Base-by-base conservation (phyloP, 2,797 vertebrate species). In the Parauchenoglanis punctatus region DNA sequence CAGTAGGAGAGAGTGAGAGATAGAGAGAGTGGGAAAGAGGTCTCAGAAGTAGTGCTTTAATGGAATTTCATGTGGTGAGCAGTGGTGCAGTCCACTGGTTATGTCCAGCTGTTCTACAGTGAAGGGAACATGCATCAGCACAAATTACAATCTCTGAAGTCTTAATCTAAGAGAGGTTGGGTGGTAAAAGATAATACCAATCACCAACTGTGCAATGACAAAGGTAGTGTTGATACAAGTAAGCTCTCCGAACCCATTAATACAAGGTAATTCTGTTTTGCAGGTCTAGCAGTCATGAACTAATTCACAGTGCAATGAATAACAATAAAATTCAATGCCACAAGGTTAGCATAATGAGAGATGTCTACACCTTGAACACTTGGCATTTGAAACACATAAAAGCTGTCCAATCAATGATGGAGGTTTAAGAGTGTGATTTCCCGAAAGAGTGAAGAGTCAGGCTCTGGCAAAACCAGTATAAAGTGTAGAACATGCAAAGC, bases 1-100 rank as follows among this genome's bases (percentile, higher is more conserved):
- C 92, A 91, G 91, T 88, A 92, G 89, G 92, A 86, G 40, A 25
- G 31, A 67, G 85, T 10, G 56, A 18, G 73, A 78, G 63, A 72
- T 92, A 85, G 20, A 87, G 49, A 67, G 49, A 17, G 49, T 1
- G 49, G 67, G 75, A 58, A 67, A 40, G 31, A 25, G 82, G 87
- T 61, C 87, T 85, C 82, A 59, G 63, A 68, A 85, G 76, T 77
- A 54, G 20, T 81, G 54, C 68, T 58, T 85, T 87, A 84, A 87
- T 88, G 76, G 87, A 85, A 81, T 85, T 85, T 88, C 65, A 61
- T 85, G 83, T 85, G 83, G 63, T 85, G 83, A 78, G 83, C 87
- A 85, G 65, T 88, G 82, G 75, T 87, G 86, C 82, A 80, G 86
- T 58, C 82, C 82, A 68, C 59, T 78, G 82, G 81, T 84, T 84